These are phyloP conservation scores for Hyperopisus bebe DNA, from an alignment of 2,113 vertebrate species.

Conservation along the genomic window DNA sequence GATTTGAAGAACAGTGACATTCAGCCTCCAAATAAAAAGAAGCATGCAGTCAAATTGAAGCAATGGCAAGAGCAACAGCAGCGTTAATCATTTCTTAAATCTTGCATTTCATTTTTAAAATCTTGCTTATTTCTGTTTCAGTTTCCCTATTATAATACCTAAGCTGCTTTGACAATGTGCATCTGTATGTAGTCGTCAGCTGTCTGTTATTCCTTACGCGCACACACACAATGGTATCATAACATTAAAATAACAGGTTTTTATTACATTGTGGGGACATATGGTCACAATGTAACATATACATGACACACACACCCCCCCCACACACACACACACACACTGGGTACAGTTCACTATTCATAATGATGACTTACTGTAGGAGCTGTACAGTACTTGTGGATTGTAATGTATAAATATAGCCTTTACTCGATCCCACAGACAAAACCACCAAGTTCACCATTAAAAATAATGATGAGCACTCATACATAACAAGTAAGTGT, in stretches of 20 bases:
- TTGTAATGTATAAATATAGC: not conserved
- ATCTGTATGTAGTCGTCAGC: not conserved
- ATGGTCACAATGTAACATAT: not conserved
- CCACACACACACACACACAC: not conserved
- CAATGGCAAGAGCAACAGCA: not conserved
- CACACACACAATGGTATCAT: not conserved
- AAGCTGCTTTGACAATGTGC: not conserved
- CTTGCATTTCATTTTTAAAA: not conserved
- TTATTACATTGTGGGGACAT: not conserved
- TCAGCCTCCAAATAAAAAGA: not conserved
- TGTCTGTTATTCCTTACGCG: not conserved
- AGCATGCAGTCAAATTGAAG: not conserved
- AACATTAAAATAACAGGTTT: not conserved
- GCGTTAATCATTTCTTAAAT: not conserved
- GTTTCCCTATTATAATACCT: not conserved
- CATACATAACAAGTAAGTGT: not conserved
- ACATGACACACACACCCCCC: not conserved
- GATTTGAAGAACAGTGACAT: not conserved
- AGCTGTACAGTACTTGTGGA: not conserved
- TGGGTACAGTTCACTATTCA: not conserved
- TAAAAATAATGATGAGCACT: not conserved
- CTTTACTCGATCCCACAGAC: not conserved
- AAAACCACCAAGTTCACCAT: not conserved
- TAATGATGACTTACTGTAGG: not conserved
- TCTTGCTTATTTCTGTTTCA: not conserved